Percentiles rank a stretch among this genome's conserved stretches.
phyloP scores from a whole-genome alignment of 2,797 vertebrate genomes.

The Monodelphis domestica region DNA sequence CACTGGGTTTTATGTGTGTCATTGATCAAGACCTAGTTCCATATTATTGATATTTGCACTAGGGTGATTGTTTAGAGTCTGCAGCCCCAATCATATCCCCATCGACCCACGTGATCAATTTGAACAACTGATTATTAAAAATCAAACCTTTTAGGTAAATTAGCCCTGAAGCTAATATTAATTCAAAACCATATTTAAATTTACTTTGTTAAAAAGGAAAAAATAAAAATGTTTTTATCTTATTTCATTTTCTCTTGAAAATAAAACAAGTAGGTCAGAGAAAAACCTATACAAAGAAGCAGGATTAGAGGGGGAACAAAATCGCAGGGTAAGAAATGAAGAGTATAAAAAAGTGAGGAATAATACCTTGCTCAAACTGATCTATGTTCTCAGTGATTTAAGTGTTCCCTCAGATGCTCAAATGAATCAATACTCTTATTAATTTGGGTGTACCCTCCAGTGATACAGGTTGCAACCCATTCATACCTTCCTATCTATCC shows the following conservation, averaged over 20 bases:
- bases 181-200: not conserved
- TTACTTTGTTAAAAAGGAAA: not conserved
- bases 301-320: not conserved
- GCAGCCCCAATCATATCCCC: too few species aligned
- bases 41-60: too few species aligned
- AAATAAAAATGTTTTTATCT: not conserved
- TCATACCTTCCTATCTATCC: not conserved
- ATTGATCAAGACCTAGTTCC: too few species aligned
- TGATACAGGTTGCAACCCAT: not conserved
- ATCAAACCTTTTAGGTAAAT: not conserved
- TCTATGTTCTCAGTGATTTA: not conserved
- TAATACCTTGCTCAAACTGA: slow-evolving; percentile 1
- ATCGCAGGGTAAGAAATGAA: not conserved
- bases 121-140: not conserved
- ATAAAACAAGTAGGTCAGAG: not conserved
- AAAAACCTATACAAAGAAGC: slow-evolving; percentile 31
- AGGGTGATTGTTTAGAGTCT: too few species aligned
- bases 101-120: too few species aligned
- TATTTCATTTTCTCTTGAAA: not conserved
- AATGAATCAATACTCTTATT: not conserved
- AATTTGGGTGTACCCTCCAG: not conserved
- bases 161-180: not conserved
- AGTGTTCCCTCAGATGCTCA: not conserved
- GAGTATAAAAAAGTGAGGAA: slow-evolving; percentile 1
- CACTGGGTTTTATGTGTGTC: too few species aligned